Conservation (phyloP, 2,113 vertebrate species). For the Aix galericulata region DNA sequence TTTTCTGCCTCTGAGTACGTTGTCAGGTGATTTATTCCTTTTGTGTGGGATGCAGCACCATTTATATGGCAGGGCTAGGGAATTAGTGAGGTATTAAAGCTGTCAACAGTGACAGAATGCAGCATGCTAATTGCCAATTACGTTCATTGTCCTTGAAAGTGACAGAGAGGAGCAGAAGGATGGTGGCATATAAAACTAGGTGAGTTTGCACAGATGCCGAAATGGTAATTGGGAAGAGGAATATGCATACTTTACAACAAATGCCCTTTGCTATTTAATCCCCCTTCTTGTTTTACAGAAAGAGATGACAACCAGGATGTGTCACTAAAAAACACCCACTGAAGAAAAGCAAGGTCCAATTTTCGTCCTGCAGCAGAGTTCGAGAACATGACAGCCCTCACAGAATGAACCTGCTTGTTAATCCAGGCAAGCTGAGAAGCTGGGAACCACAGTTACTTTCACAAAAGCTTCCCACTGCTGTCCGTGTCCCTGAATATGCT, state of each 20-base stretch:
- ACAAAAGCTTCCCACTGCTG: neutral
- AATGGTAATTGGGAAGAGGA: neutral
- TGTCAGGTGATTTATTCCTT: neutral
- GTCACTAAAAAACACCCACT: constrained; percentile 68
- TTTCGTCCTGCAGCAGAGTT: neutral
- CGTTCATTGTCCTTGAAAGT: neutral
- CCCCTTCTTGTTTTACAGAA: constrained; percentile 78
- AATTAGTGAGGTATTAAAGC: neutral
- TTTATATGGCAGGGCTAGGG: neutral
- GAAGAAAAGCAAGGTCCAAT: constrained; percentile 25
- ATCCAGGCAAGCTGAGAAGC: neutral
- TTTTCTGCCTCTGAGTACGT: neutral
- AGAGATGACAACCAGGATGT: constrained; percentile 85
- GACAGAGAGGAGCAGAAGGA: neutral
- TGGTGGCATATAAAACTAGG: neutral
- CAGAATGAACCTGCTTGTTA: neutral
- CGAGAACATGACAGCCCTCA: neutral
- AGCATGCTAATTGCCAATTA: neutral
- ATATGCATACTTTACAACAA: neutral
- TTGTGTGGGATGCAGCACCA: neutral
- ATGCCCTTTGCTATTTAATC: neutral
- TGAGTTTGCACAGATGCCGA: neutral
- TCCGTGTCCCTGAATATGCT: constrained; percentile 56
- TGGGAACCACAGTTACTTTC: neutral
- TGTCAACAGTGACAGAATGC: neutral